Conservation (phyloP, 2,888 invertebrate genomes). For the Thereva nobilitata region DNA sequence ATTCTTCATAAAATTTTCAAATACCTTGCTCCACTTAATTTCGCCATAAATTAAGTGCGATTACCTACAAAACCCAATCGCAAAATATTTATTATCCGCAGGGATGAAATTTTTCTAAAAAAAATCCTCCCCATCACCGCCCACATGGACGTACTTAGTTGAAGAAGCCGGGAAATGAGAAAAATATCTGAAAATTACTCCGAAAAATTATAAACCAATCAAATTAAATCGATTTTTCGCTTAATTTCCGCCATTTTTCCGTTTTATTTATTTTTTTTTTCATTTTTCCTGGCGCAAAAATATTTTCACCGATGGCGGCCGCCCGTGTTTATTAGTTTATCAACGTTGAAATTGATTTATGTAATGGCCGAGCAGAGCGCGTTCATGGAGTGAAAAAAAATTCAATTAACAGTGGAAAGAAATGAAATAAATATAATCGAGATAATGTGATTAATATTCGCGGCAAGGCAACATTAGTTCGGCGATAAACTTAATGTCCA, state of each 20-base stretch:
- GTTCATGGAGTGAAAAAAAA: not conserved
- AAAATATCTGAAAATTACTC: conserved; percentile 4
- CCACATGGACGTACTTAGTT: too few relatives aligned
- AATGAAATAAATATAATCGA: too few relatives aligned
- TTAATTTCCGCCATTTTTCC: conserved; percentile 2
- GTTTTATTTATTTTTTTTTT: conserved; percentile 6
- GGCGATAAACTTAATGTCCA: too few relatives aligned
- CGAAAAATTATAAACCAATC: conserved; percentile 12
- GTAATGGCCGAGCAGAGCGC: not conserved
- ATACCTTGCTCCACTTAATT: too few relatives aligned
- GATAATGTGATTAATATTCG: too few relatives aligned
- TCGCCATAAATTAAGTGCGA: too few relatives aligned
- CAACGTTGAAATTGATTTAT: not conserved
- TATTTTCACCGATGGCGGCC: not conserved
- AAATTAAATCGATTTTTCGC: conserved; percentile 13
- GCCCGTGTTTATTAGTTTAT: not conserved
- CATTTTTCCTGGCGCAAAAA: not conserved
- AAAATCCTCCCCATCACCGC: too few relatives aligned
- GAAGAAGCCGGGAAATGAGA: not conserved
- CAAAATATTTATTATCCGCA: too few relatives aligned
- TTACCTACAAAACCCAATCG: too few relatives aligned
- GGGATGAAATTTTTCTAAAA: too few relatives aligned
- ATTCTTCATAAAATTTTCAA: too few relatives aligned
- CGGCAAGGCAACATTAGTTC: too few relatives aligned
- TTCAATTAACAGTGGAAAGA: not conserved